These are phyloP conservation scores for Lepisosteus osseus DNA, from an alignment of 2,113 vertebrate species.

Conservation along the genomic window DNA sequence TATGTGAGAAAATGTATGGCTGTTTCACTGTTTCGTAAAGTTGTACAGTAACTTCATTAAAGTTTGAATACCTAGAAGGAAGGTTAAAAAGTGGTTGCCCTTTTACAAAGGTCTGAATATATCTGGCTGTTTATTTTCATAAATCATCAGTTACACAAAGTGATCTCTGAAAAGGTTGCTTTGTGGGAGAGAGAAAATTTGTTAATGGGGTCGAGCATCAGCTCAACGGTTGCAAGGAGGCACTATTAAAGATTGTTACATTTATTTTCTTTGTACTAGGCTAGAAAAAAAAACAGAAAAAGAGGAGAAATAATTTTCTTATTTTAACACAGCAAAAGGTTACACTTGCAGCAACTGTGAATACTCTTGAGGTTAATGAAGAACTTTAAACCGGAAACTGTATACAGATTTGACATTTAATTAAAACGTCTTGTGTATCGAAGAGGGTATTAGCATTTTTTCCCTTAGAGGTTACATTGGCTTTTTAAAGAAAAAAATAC, in stretches of 20 bases:
- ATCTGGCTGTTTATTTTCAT: background rate
- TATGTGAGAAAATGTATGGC: background rate
- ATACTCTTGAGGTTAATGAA: slow-evolving; percentile 15
- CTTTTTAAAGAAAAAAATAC: no score
- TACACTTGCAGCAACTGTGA: background rate
- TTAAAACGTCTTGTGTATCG: background rate
- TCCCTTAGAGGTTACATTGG: no score
- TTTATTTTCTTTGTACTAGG: background rate
- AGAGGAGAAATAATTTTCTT: background rate
- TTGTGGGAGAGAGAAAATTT: background rate
- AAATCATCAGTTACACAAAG: background rate
- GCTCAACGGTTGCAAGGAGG: background rate
- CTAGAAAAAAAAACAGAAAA: background rate
- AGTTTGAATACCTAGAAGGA: background rate
- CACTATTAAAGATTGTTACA: background rate
- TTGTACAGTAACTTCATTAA: background rate
- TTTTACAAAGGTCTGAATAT: background rate
- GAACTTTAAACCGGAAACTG: background rate
- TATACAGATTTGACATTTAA: slow-evolving; percentile 13
- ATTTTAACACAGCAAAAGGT: background rate
- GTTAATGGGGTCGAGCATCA: background rate
- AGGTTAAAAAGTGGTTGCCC: background rate
- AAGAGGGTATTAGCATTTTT: no score
- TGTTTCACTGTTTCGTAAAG: background rate
- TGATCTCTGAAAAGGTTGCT: background rate